phyloP scores from a whole-genome alignment of 1,140 invertebrate species.

The Pogonognathellus flavescens region DNA sequence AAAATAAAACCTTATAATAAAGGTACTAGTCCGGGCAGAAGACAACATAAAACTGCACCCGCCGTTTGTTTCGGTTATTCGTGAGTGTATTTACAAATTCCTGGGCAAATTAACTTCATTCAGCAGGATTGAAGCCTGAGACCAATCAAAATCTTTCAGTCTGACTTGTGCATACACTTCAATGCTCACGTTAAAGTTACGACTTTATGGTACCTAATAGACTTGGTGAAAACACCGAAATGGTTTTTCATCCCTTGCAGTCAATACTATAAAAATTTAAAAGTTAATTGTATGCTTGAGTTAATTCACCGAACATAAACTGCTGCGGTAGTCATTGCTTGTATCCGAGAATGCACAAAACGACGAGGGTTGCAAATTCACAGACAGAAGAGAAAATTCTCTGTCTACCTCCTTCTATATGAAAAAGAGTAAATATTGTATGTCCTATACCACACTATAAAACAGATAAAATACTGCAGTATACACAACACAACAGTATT shows the following conservation, averaged over 20 bases:
- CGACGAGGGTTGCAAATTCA: background rate
- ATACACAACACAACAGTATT: background rate
- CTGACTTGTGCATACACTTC: too few species aligned
- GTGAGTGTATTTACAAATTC: background rate
- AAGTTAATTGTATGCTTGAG: slow-evolving; percentile 42
- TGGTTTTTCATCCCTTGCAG: slow-evolving; percentile 8
- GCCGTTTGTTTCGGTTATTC: slow-evolving; percentile 5
- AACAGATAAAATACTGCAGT: background rate
- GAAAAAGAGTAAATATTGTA: too few species aligned
- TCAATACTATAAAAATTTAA: slow-evolving; percentile 22
- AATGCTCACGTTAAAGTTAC: too few species aligned
- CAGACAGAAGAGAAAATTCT: too few species aligned
- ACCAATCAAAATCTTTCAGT: background rate
- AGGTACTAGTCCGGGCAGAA: slow-evolving; percentile 7
- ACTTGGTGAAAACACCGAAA: background rate
- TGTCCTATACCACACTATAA: too few species aligned
- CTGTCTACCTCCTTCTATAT: too few species aligned
- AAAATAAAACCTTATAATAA: slow-evolving; percentile 11
- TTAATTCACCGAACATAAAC: slow-evolving; percentile 43
- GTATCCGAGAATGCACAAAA: background rate
- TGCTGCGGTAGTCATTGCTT: slow-evolving; percentile 17
- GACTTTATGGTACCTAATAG: too few species aligned
- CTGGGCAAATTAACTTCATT: slow-evolving; percentile 19
- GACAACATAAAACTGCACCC: background rate
- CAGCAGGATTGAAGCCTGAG: background rate